Conservation (phyloP, 2,888 invertebrate genomes). For the Tinea pellionella region DNA sequence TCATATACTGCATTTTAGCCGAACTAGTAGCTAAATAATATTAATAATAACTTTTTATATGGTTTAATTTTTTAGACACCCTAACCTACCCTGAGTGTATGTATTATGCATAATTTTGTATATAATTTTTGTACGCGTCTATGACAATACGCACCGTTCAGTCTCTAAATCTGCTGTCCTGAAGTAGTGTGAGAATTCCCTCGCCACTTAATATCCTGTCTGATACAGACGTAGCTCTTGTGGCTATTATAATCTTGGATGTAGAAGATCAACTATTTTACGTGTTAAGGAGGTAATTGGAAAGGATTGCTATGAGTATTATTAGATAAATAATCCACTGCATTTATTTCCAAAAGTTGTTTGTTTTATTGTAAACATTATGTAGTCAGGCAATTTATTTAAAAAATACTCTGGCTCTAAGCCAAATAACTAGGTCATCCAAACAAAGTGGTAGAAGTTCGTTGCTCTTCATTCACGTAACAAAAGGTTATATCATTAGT, state of each 20-base stretch:
- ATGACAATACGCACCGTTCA: too few species aligned
- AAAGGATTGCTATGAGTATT: too few species aligned
- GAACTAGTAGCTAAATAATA: too few species aligned
- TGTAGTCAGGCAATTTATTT: constrained; percentile 8
- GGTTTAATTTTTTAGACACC: too few species aligned
- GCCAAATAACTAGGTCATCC: constrained; percentile 6
- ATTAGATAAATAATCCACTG: too few species aligned
- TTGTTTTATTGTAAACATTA: neutral
- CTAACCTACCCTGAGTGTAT: too few species aligned
- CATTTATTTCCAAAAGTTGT: neutral
- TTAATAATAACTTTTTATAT: too few species aligned
- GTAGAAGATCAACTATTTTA: neutral
- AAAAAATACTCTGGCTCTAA: constrained; percentile 6
- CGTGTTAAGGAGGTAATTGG: neutral
- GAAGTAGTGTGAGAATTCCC: neutral
- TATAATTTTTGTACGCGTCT: too few species aligned
- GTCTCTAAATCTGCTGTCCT: too few species aligned
- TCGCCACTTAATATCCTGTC: neutral
- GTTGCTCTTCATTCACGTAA: constrained; percentile 1
- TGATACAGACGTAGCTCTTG: neutral
- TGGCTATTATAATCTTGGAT: neutral
- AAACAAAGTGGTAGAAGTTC: constrained; percentile 1
- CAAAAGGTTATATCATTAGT: neutral
- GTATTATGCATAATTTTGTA: too few species aligned
- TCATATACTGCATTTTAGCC: too few species aligned